A percentile compares a stretch with the other conserved stretches of the same genome.
phyloP scores from a whole-genome alignment of 2,797 vertebrate genomes.

The Sternotherus odoratus region DNA sequence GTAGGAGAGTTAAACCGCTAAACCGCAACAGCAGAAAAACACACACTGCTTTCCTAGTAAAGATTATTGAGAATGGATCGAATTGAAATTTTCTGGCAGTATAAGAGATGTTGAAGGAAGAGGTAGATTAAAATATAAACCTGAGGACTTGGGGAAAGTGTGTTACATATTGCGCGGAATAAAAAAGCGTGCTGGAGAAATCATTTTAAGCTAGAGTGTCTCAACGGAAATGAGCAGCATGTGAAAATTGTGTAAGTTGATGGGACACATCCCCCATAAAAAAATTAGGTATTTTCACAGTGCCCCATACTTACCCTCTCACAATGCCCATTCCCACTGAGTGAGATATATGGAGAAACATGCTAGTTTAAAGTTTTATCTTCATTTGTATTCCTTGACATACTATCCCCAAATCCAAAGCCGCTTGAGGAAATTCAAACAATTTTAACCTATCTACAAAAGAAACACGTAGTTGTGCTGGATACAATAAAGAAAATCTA shows the following conservation, averaged over 20 bases:
- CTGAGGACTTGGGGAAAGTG: neutral
- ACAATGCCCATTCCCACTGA: neutral
- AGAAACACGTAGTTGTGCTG: constrained; percentile 1
- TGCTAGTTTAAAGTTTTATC: neutral
- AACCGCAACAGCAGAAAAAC: neutral
- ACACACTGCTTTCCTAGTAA: neutral
- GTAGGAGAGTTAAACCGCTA: neutral
- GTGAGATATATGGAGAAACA: neutral
- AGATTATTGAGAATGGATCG: neutral
- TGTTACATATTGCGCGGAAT: neutral
- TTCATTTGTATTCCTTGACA: constrained; percentile 39
- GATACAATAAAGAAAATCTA: constrained; percentile 39
- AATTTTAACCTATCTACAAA: constrained; percentile 34
- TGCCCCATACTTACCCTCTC: neutral
- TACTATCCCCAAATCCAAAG: neutral
- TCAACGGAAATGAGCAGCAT: neutral
- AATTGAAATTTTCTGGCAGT: neutral
- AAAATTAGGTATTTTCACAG: neutral
- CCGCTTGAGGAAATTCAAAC: constrained; percentile 24
- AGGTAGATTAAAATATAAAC: neutral
- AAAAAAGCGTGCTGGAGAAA: neutral
- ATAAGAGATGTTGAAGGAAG: neutral
- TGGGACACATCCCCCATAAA: neutral
- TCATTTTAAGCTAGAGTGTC: neutral
- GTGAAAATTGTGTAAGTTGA: neutral